Evolutionary conservation across 1,140 invertebrate species (phyloP).

Genomic region (Sycophaga agraensis): DNA sequence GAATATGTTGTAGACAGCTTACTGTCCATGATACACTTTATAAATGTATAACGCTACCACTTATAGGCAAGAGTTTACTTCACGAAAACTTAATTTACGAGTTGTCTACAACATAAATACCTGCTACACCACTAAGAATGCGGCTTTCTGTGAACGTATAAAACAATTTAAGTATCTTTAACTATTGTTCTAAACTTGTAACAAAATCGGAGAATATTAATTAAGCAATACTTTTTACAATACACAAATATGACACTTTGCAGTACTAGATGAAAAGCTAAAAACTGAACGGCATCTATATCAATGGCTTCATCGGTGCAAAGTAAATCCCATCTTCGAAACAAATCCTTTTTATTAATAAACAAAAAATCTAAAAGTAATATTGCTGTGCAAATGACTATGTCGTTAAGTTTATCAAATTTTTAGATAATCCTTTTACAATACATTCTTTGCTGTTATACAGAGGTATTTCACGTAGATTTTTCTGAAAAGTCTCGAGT

Average conservation of each 20-base stretch:
- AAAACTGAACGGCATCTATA: no score
- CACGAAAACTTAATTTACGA: neutral
- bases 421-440: conserved; percentile 21
- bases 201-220: no score
- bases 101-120: neutral
- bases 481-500: neutral
- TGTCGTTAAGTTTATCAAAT: conserved; percentile 25
- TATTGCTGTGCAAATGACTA: conserved; percentile 11
- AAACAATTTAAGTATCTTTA: no score
- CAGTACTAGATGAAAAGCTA: no score
- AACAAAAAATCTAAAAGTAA: conserved; percentile 11
- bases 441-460: conserved; percentile 6
- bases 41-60: no score
- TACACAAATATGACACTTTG: neutral
- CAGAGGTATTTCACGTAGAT: neutral
- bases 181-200: no score
- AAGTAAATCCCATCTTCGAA: neutral
- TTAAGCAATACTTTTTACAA: neutral
- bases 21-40: no score
- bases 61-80: no score
- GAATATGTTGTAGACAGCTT: neutral
- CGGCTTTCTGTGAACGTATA: no score
- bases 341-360: conserved; percentile 13
- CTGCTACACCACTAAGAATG: no score
- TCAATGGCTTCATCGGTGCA: no score